phyloP scores from a whole-genome alignment of 2,797 vertebrate genomes.

The Tangara arthus region DNA sequence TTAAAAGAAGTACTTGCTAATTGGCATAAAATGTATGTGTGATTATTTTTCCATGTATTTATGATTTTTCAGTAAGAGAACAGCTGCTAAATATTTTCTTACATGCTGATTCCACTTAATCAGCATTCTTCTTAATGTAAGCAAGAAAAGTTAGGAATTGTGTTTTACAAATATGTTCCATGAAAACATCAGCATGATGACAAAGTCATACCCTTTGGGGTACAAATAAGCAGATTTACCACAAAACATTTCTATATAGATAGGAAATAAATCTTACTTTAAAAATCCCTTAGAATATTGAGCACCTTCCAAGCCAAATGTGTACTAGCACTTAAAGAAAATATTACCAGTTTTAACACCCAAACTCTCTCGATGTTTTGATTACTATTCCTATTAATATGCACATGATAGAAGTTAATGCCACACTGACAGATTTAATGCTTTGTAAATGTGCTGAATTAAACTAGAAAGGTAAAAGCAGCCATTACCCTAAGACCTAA shows the following conservation, averaged over 20 bases:
- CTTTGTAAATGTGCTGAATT: slow-evolving; percentile 70
- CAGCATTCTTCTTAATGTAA: slow-evolving; percentile 44
- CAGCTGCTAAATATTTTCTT: slow-evolving; percentile 63
- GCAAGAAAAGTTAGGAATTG: slow-evolving; percentile 26
- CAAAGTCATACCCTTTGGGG: slow-evolving; percentile 36
- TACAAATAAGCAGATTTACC: slow-evolving; percentile 28
- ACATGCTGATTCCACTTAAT: slow-evolving; percentile 44
- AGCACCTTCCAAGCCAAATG: slow-evolving; percentile 35
- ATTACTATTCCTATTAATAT: slow-evolving; percentile 71
- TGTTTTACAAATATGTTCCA: background rate
- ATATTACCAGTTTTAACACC: slow-evolving; percentile 61
- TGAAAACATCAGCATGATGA: slow-evolving; percentile 24
- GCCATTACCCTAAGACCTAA: slow-evolving; percentile 56
- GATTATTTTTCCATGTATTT: slow-evolving; percentile 70
- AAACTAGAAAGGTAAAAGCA: slow-evolving; percentile 70
- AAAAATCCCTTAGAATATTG: background rate
- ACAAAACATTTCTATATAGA: background rate
- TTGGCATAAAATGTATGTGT: slow-evolving; percentile 66
- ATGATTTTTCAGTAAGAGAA: slow-evolving; percentile 53
- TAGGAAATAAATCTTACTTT: slow-evolving; percentile 36
- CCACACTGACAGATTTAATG: slow-evolving; percentile 67
- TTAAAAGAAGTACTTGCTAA: slow-evolving; percentile 68
- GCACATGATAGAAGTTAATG: slow-evolving; percentile 62
- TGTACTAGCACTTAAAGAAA: slow-evolving; percentile 65
- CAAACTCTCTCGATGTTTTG: slow-evolving; percentile 55